These are phyloP conservation scores for Ptyas mucosa DNA, from an alignment of 2,113 vertebrate genomes.

Conservation along the genomic window DNA sequence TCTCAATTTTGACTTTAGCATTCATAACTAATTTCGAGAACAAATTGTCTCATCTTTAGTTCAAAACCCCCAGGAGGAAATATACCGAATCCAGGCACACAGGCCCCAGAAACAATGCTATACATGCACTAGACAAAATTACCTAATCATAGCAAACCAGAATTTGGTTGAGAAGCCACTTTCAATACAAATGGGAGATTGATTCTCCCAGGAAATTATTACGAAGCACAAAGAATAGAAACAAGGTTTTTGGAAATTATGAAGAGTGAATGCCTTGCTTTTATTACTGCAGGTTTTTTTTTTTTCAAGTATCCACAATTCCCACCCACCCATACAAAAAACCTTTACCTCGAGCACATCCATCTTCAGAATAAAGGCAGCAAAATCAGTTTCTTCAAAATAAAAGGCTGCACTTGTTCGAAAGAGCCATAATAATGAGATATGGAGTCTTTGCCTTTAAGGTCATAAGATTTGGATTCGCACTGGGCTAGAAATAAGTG, in stretches of 20 bases:
- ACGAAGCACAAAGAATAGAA: conserved; percentile 54
- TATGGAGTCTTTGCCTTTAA: conserved; percentile 53
- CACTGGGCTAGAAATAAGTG: conserved; percentile 56
- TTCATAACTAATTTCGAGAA: neutral
- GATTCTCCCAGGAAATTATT: conserved; percentile 43
- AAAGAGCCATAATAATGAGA: conserved; percentile 65
- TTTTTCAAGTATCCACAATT: conserved; percentile 37
- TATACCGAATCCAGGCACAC: neutral
- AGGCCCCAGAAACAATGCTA: rapidly evolving
- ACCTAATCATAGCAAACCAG: conserved; percentile 1
- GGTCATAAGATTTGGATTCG: conserved; percentile 59
- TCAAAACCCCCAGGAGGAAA: conserved; percentile 21
- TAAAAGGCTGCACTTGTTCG: conserved; percentile 50
- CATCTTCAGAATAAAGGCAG: conserved; percentile 58
- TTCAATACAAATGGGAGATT: conserved; percentile 39
- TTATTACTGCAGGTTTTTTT: conserved; percentile 48
- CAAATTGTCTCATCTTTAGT: neutral
- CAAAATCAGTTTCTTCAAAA: conserved; percentile 59
- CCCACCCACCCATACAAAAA: neutral
- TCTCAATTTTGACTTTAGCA: neutral
- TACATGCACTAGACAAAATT: neutral
- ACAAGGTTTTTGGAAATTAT: conserved; percentile 56
- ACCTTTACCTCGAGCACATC: conserved; percentile 53
- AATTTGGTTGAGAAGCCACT: conserved; percentile 27
- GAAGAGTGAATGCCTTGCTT: conserved; percentile 37